Evolutionary conservation across 2,797 vertebrate genomes (phyloP), one percentile per base, ranked within the genome.

Genomic region (Bryconaethiops microstoma): DNA sequence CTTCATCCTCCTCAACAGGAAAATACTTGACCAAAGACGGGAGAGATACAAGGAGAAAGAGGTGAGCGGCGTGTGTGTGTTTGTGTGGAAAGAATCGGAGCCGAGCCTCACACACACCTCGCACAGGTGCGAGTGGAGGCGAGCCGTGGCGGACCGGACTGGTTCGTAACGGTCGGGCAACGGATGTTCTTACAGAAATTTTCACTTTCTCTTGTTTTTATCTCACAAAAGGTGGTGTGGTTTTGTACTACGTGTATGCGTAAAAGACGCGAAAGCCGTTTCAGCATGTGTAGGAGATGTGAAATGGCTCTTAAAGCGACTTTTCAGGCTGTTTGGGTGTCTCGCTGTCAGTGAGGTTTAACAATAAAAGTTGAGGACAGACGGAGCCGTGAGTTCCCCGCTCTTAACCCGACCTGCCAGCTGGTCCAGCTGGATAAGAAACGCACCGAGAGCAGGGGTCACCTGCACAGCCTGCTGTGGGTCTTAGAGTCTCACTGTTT

Each of bases 1-100:
- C 81, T 74, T 90, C 64, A 83, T 88, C n/a, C 35, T 90, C 60
- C 75, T 90, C 72, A 90, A 83, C 80, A 87, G 85, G 57, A 89
- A 85, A 85, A 82, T 86, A 39, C 80, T 86, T 76, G 86, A 87
- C 77, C 85, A 83, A 77, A 84, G 70, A 63, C 60, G 16, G 13
- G 83, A 86, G 70, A 76, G 55, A 14, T 65, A 73, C 48, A 76
- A 80, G 63, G 79, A 83, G 19, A 83, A 80, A 54, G 83, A 88
- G 88, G 88, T 87, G 73, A 87, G 83, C 55, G 69, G 14, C 0
- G 19, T 21, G 52, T n/a, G 29, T 59, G 54, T n/a, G 67, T 21
- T 40, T 13, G 67, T 48, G 67, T 23, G 35, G 35, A 35, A 35
- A 35, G 35, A 3, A 29, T 3, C 29, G 29, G 29, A 35, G 67